Evolutionary conservation across 2,888 invertebrate genomes (phyloP).

Genomic region (Pyrocoelia pectoralis): DNA sequence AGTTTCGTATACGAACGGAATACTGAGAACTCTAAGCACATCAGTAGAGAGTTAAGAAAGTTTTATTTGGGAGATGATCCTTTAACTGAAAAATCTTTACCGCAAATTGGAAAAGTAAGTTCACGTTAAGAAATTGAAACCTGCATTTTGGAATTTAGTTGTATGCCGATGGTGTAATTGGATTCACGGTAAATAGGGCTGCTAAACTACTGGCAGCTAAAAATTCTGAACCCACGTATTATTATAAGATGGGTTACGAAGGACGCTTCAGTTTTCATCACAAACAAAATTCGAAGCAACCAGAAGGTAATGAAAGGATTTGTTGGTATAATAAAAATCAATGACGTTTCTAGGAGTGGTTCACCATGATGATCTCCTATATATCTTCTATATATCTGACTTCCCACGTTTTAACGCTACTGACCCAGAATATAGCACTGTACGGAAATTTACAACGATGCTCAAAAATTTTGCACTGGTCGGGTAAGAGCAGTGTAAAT

Average conservation of each 20-base stretch:
- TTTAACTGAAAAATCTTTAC: constrained; percentile 41
- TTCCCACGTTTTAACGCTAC: constrained; percentile 51
- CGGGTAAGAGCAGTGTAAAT: constrained; percentile 48
- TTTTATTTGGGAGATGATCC: constrained; percentile 61
- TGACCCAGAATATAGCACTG: constrained; percentile 55
- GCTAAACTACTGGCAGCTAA: constrained; percentile 67
- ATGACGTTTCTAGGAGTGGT: constrained; percentile 51
- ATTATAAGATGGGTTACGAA: constrained; percentile 68
- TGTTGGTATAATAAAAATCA: neutral
- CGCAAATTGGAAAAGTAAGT: neutral
- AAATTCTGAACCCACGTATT: constrained; percentile 66
- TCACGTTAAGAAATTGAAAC: constrained; percentile 23
- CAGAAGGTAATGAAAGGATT: neutral
- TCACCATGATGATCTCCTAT: constrained; percentile 62
- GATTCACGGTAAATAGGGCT: constrained; percentile 67
- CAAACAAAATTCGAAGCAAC: constrained; percentile 54
- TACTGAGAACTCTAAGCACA: constrained; percentile 61
- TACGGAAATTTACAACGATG: constrained; percentile 58
- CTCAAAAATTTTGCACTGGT: constrained; percentile 58
- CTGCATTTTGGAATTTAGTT: constrained; percentile 48
- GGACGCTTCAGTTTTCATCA: constrained; percentile 67
- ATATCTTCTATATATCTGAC: constrained; percentile 55
- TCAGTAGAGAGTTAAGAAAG: constrained; percentile 62
- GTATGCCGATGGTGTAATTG: constrained; percentile 68
- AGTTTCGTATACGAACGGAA: constrained; percentile 68